phyloP scores from a whole-genome alignment of 2,113 vertebrate genomes.

The Excalfactoria chinensis region DNA sequence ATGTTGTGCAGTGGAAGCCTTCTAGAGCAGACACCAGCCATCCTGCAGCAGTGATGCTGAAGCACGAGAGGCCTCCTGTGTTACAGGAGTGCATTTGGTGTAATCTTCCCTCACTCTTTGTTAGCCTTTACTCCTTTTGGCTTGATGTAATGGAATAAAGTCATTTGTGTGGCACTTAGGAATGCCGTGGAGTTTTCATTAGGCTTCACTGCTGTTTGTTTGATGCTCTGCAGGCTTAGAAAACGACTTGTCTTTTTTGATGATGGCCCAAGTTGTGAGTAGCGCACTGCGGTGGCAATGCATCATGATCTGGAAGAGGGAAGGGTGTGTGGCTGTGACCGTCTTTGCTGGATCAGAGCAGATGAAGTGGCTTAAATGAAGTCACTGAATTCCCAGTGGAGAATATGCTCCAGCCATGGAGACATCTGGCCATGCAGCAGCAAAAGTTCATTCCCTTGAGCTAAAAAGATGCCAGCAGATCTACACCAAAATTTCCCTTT shows the following conservation, averaged over 20 bases:
- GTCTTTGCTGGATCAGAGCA: background rate
- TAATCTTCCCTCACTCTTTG: background rate
- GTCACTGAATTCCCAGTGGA: background rate
- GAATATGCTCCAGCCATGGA: accelerated
- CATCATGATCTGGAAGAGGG: background rate
- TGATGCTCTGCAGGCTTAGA: background rate
- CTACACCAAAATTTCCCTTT: background rate
- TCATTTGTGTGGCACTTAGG: background rate
- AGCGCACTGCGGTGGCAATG: background rate
- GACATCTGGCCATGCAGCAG: background rate
- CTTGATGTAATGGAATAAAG: slow-evolving; percentile 34
- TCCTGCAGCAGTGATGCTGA: background rate
- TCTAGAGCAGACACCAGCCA: background rate
- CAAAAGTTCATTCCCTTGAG: background rate
- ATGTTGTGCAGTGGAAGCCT: background rate
- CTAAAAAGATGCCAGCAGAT: background rate
- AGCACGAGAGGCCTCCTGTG: background rate
- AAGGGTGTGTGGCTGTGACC: background rate
- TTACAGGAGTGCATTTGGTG: background rate
- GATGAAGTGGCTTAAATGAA: background rate
- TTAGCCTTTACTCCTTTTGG: slow-evolving; percentile 39
- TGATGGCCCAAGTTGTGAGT: background rate
- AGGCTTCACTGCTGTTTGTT: slow-evolving; percentile 14
- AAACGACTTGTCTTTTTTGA: background rate
- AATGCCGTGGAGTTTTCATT: background rate